Evolutionary conservation across 2,797 vertebrate species (phyloP).

Genomic region (Melanotaenia pygmaea): DNA sequence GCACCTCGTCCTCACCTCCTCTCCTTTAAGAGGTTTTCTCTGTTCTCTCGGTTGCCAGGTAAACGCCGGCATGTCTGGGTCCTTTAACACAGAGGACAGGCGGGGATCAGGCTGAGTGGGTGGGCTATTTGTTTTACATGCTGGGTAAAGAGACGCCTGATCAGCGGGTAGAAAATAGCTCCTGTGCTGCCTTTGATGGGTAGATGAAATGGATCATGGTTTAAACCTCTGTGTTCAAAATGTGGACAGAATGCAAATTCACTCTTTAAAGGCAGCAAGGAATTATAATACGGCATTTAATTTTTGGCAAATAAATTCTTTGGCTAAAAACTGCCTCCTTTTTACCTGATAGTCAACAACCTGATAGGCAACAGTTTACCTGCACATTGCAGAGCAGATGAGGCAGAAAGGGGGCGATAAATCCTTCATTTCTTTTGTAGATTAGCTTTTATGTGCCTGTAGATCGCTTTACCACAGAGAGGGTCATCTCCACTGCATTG

Average conservation of each 20-base stretch:
- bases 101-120: not conserved
- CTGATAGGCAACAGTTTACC: not conserved
- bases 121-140: not conserved
- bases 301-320: slow-evolving; percentile 50
- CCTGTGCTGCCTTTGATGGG: not conserved
- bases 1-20: slow-evolving; percentile 76
- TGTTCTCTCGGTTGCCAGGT: slow-evolving; percentile 87
- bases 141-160: slow-evolving; percentile 2
- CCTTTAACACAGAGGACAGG: slow-evolving; percentile 65
- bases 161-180: not conserved
- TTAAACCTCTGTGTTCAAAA: not conserved
- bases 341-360: not conserved
- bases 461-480: not conserved
- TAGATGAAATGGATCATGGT: not conserved
- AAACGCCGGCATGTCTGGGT: slow-evolving; percentile 84
- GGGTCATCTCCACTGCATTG: no score
- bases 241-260: not conserved
- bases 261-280: not conserved
- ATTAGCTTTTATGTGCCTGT: no score
- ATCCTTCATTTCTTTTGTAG: not conserved
- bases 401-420: not conserved
- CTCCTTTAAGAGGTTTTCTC: slow-evolving; percentile 84
- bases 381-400: not conserved
- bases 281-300: not conserved
- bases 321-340: not conserved